Evolutionary conservation across 2,113 vertebrate species (phyloP).

Genomic region (Corythornis vintsioides): DNA sequence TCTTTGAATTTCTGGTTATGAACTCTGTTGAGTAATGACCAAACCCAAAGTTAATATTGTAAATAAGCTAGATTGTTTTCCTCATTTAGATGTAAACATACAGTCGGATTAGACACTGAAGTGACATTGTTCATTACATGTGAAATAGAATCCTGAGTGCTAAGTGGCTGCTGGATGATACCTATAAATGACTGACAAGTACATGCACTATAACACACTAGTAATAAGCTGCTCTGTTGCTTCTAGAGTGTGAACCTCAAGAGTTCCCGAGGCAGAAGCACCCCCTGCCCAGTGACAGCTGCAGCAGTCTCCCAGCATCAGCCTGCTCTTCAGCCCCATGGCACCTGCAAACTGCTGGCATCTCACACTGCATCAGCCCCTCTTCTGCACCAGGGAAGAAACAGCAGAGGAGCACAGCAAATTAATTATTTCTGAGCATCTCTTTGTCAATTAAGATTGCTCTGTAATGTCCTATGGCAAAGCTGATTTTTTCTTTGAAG

Average conservation of each 20-base stretch:
- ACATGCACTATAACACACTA: neutral
- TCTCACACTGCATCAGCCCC: neutral
- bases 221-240: neutral
- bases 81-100: neutral
- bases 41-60: neutral
- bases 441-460: neutral
- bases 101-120: neutral
- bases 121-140: neutral
- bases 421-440: neutral
- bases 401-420: neutral
- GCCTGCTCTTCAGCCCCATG: neutral
- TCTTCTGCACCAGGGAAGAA: neutral
- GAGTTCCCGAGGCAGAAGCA: neutral
- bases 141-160: neutral
- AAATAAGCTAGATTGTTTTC: conserved; percentile 10
- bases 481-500: conserved; percentile 36
- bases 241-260: neutral
- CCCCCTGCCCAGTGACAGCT: neutral
- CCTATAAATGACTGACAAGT: neutral
- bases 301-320: neutral
- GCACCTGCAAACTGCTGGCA: neutral
- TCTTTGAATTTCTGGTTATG: neutral
- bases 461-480: neutral
- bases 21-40: neutral
- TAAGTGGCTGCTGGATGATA: neutral